These are phyloP conservation scores for Prionailurus bengalensis DNA, from an alignment of 2,113 vertebrate species.

Conservation along the genomic window DNA sequence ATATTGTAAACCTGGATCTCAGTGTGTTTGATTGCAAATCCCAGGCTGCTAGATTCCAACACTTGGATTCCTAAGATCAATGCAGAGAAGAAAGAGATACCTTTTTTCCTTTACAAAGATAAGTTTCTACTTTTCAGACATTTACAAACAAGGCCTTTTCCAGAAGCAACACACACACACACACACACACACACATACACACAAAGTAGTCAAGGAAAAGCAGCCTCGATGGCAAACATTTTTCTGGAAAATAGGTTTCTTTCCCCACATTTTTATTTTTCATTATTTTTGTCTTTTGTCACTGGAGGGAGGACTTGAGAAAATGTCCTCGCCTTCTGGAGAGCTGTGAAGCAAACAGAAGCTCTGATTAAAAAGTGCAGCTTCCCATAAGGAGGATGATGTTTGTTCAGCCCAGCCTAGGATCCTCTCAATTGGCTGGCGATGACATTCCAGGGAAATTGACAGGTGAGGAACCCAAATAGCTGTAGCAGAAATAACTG, in stretches of 20 bases:
- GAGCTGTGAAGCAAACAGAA: conserved; percentile 52
- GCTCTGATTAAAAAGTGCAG: conserved; percentile 14
- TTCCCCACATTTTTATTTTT: not conserved
- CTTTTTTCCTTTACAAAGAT: not conserved
- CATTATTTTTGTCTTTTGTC: conserved; percentile 52
- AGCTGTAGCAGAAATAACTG: not conserved
- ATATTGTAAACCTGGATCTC: not conserved
- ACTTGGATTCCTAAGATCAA: not conserved
- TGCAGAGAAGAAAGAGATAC: not conserved
- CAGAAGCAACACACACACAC: not conserved
- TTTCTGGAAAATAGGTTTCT: conserved; percentile 4
- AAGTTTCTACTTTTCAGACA: not conserved
- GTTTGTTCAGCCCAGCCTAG: not conserved
- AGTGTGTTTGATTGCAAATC: not conserved
- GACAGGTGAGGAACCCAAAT: not conserved
- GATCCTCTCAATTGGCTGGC: not conserved
- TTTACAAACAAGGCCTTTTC: not conserved
- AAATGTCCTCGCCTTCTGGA: conserved; percentile 21
- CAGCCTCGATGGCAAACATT: not conserved
- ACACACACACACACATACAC: not conserved
- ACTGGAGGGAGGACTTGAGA: conserved; percentile 13
- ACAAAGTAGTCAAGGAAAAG: not conserved
- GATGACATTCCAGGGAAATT: not conserved
- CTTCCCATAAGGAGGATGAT: not conserved
- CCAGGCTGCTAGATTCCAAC: not conserved